phyloP scores from a whole-genome alignment of 1,140 invertebrate species.

The Macrobrachium rosenbergii region DNA sequence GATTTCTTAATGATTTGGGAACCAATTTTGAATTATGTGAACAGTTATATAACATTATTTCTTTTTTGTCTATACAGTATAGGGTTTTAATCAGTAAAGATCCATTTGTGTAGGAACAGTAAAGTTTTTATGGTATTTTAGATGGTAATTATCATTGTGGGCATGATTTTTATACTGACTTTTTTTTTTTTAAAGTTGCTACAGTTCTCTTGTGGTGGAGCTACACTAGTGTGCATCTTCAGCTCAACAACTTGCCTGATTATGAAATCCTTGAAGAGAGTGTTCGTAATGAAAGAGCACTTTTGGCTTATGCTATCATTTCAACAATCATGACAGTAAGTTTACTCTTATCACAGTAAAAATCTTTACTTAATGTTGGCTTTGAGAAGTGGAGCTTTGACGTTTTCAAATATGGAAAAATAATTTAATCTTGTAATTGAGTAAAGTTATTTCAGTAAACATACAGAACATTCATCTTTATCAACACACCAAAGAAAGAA shows the following conservation, averaged over 20 bases:
- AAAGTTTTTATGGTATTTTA: background rate
- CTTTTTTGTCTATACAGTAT: too few relatives aligned
- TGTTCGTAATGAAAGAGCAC: constrained; percentile 87
- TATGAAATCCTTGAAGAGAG: constrained; percentile 80
- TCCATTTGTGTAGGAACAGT: background rate
- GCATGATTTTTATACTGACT: background rate
- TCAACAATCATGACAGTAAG: constrained; percentile 84
- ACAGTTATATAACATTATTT: too few relatives aligned
- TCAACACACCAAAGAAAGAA: too few relatives aligned
- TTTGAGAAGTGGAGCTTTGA: background rate
- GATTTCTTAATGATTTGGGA: too few relatives aligned
- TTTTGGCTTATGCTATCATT: constrained; percentile 85
- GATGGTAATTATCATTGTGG: background rate
- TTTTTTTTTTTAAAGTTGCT: constrained; percentile 19
- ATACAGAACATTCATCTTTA: too few relatives aligned
- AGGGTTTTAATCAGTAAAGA: too few relatives aligned
- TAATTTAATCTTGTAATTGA: too few relatives aligned
- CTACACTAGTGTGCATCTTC: constrained; percentile 82
- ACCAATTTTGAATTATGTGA: too few relatives aligned
- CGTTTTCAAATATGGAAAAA: too few relatives aligned
- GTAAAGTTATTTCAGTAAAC: too few relatives aligned
- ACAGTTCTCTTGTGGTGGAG: constrained; percentile 90
- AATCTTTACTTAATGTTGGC: background rate
- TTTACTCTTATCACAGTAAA: background rate
- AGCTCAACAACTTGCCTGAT: constrained; percentile 77